Evolutionary conservation across 1,140 invertebrate genomes (phyloP).

Genomic region (Papilio xuthus): DNA sequence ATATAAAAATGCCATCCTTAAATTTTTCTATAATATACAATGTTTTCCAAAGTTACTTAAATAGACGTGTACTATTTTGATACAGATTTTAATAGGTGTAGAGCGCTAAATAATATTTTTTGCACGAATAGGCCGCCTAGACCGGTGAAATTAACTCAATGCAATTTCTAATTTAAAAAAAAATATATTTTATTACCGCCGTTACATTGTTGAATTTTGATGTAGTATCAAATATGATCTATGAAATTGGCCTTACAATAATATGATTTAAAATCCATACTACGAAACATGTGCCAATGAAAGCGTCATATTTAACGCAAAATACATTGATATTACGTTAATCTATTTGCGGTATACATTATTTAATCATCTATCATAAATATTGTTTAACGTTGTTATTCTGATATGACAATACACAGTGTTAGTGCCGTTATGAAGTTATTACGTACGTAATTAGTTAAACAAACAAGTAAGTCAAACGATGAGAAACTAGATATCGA

Average conservation of each 20-base stretch:
- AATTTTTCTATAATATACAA: no score
- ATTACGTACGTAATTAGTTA: not conserved
- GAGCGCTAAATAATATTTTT: no score
- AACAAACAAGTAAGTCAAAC: constrained; percentile 12
- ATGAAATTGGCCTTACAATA: not conserved
- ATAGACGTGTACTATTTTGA: no score
- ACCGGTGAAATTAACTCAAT: no score
- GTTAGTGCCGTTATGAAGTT: not conserved
- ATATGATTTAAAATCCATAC: not conserved
- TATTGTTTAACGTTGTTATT: not conserved
- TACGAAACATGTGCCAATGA: not conserved
- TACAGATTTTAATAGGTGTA: no score
- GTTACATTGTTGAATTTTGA: no score
- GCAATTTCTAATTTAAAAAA: no score
- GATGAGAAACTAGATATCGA: not conserved
- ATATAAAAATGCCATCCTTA: no score
- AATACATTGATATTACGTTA: not conserved
- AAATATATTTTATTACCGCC: no score
- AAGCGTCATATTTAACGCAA: not conserved
- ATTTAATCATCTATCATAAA: not conserved
- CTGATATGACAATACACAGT: not conserved
- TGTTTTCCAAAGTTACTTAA: no score
- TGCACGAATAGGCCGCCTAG: no score
- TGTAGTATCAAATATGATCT: no score
- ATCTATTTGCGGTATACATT: not conserved